Evolutionary conservation across 2,888 invertebrate genomes (phyloP).

Genomic region (Neocrepidodera transversa): DNA sequence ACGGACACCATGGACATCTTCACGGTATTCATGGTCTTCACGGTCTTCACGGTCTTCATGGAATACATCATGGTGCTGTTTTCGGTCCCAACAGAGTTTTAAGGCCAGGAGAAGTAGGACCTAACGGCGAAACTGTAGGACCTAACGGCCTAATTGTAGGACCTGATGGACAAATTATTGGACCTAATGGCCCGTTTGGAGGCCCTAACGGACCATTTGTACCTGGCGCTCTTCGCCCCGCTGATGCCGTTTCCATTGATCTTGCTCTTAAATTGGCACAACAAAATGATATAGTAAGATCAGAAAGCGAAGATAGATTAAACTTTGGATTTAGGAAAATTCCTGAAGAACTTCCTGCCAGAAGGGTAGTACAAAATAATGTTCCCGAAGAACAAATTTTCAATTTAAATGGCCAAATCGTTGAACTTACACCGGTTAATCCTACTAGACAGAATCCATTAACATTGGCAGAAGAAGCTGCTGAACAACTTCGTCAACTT

Average conservation of each 20-base stretch:
- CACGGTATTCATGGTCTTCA: neutral
- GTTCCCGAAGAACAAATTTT: conserved; percentile 64
- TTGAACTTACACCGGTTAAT: conserved; percentile 59
- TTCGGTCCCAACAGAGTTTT: neutral
- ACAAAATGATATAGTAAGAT: conserved; percentile 54
- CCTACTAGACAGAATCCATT: conserved; percentile 11
- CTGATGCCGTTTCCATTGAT: conserved; percentile 63
- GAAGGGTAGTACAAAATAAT: conserved; percentile 43
- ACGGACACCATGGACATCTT: neutral
- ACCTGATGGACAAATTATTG: neutral
- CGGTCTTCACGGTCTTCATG: too few relatives aligned
- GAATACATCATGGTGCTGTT: neutral
- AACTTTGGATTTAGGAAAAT: conserved; percentile 63
- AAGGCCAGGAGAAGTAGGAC: too few relatives aligned
- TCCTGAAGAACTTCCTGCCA: conserved; percentile 58
- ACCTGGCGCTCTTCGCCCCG: conserved; percentile 50
- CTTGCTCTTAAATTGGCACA: conserved; percentile 60
- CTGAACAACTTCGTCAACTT: conserved; percentile 50
- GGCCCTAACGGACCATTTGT: neutral
- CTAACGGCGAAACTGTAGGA: conserved; percentile 7
- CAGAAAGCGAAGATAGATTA: conserved; percentile 60
- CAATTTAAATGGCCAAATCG: conserved; percentile 63
- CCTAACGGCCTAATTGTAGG: neutral
- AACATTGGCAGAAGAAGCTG: conserved; percentile 52
- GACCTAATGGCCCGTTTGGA: neutral